Evolutionary conservation across 2,888 invertebrate genomes (phyloP).

Genomic region (Oegoconia quadripuncta): DNA sequence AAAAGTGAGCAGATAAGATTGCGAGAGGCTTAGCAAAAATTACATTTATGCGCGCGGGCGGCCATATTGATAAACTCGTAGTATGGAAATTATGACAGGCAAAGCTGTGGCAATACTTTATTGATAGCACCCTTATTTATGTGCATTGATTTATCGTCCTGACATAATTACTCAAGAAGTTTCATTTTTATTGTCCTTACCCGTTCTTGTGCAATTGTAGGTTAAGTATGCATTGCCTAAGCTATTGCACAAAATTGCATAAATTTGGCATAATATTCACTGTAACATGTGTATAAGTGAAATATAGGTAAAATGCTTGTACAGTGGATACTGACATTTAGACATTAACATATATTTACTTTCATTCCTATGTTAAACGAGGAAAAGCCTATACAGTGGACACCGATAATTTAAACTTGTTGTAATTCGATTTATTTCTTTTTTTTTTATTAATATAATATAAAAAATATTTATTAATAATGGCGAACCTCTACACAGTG

Average conservation of each 20-base stretch:
- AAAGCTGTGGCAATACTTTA: neutral
- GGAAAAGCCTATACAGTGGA: too few species aligned
- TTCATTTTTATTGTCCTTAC: neutral
- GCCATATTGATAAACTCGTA: constrained; percentile 4
- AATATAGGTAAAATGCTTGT: too few species aligned
- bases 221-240: neutral
- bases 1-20: constrained; percentile 23
- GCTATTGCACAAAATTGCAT: neutral
- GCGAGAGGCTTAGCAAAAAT: constrained; percentile 14
- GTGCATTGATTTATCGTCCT: too few species aligned
- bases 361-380: too few species aligned
- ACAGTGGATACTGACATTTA: too few species aligned
- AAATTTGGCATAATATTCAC: neutral
- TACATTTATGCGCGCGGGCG: constrained; percentile 7
- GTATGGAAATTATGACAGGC: neutral
- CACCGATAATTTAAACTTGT: too few species aligned
- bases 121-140: neutral
- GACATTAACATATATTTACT: too few species aligned
- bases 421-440: too few species aligned
- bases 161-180: neutral
- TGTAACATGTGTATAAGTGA: too few species aligned
- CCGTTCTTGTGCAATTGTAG: neutral
- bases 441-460: too few species aligned
- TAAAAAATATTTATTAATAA: too few species aligned
- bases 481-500: too few species aligned